Percentiles rank a stretch among this genome's conserved stretches.
Conservation (phyloP, 2,888 invertebrate species). For the Yponomeuta evonymella region DNA sequence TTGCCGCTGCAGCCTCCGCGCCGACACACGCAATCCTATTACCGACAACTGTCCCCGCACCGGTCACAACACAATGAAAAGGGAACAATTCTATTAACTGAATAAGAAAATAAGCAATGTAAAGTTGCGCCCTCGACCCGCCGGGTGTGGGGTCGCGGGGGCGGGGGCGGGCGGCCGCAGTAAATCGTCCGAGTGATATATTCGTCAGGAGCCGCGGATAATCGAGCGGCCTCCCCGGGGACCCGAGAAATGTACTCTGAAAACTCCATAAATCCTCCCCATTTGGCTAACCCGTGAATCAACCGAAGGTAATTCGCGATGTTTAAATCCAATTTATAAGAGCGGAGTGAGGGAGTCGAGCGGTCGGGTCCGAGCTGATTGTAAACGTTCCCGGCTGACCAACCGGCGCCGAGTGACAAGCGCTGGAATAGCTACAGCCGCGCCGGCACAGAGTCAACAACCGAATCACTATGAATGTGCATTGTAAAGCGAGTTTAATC, state of each 20-base stretch:
- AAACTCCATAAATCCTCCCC: slow-evolving; percentile 66
- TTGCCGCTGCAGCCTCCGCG: no score
- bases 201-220: slow-evolving; percentile 22
- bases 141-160: slow-evolving; percentile 30
- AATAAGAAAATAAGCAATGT: slow-evolving; percentile 52
- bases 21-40: no score
- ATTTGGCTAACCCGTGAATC: slow-evolving; percentile 69
- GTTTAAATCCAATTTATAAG: slow-evolving; percentile 66
- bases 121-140: slow-evolving; percentile 39
- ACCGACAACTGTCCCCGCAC: no score
- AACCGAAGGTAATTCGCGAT: slow-evolving; percentile 70
- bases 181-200: slow-evolving; percentile 49
- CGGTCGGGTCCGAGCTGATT: background rate
- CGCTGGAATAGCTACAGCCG: no score
- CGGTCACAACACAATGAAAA: background rate
- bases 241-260: slow-evolving; percentile 32
- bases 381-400: background rate
- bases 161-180: slow-evolving; percentile 32
- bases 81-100: slow-evolving; percentile 34
- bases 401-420: background rate
- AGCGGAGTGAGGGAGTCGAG: background rate
- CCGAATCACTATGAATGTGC: background rate
- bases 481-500: background rate
- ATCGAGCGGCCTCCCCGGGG: slow-evolving; percentile 26
- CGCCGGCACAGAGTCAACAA: background rate